Base-by-base conservation (phyloP, 2,888 invertebrate species). In the Sussaba pulchella region DNA sequence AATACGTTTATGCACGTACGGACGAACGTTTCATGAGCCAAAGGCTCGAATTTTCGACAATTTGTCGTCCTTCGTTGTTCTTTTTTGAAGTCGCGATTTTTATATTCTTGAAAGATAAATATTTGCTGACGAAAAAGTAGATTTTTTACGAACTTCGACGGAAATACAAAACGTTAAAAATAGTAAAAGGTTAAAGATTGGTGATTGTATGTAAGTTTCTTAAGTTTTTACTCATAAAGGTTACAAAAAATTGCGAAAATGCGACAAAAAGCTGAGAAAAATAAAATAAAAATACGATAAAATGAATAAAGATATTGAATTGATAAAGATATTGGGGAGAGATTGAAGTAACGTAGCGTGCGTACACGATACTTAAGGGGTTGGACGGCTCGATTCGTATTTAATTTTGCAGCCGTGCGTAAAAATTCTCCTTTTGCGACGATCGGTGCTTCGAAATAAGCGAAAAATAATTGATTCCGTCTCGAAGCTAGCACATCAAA, bases 361-460 rank as follows among this genome's bases (percentile, higher is more conserved):
- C 9, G 14, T 36, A 9, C 17, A 26, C 36, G 57, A 36, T 8
- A 57, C 14, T 52, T 41, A 24, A 5, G 14, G n/a, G n/a, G n/a
- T n/a, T n/a, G n/a, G n/a, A n/a, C n/a, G 9, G 41, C 24, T 54
- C 24, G 39, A 14, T 1, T 41, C 41, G 50, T 8, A 41, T n/a
- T n/a, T n/a, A n/a, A n/a, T n/a, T n/a, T n/a, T 12, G 43, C 10
- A 47, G 14, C 19, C 21, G 41, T 54, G n/a, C n/a, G n/a, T n/a
- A n/a, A n/a, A n/a, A n/a, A 54, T 21, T 9, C 31, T 39, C 9
- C 4, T 39, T 14, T 8, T 8, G 67, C 24, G 41, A 24, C 41
- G 5, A 10, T 10, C 19, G 63, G 63, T 41, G 72, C 52, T 54
- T 41, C 39, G 24, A 67, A 41, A 36, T 17, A 50, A 47, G 36